Base-by-base conservation (phyloP, 2,113 vertebrate genomes). In the Prinia subflava region DNA sequence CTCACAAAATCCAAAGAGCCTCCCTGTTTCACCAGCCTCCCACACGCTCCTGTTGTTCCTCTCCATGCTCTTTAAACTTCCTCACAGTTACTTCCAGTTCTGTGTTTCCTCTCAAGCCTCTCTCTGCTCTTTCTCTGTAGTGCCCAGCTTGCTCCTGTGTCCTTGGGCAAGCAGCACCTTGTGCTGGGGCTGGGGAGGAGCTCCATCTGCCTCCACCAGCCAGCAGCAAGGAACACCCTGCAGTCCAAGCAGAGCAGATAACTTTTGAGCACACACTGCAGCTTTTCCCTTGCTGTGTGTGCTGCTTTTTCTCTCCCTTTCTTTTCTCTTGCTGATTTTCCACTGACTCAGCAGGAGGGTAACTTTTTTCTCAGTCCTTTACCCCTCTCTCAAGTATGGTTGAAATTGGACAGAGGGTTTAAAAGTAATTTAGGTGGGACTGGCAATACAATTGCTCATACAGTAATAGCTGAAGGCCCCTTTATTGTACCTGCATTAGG, bases 1-100 rank as follows among this genome's bases (percentile, higher is more conserved):
- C 83, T 76, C 83, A 70, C 37, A 74, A 83, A 90, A 90, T 94
- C 92, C 96, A 86, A 75, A 90, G 59, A 74, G 74, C 83, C 80
- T 94, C 75, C 67, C 44, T 35, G 13, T 73, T 80, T 83, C 76
- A 46, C 67, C 85, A 80, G 0, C 95, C 94, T 96, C 95, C 89
- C 92, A 89, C 96, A 39, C 91, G 75, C 30, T 37, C 42, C 44
- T 63, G 80, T 91, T 56, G 41, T 90, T 95, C 63, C 92, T 53
- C 50, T 6, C 35, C 21, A 1, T 3, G 73, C 78, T 89, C 59
- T 70, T 53, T 23, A 70, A 74, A 84, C 80, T 95, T 96, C 95
- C 95, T 86, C 91, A 39, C 80, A 6, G 13, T 13, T 9, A 88
- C 88, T 97, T 94, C 71, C 63, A 15, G 80, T 94, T 96, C 37